Base-by-base conservation (phyloP, 2,888 invertebrate species). In the Nomada fabriciana region DNA sequence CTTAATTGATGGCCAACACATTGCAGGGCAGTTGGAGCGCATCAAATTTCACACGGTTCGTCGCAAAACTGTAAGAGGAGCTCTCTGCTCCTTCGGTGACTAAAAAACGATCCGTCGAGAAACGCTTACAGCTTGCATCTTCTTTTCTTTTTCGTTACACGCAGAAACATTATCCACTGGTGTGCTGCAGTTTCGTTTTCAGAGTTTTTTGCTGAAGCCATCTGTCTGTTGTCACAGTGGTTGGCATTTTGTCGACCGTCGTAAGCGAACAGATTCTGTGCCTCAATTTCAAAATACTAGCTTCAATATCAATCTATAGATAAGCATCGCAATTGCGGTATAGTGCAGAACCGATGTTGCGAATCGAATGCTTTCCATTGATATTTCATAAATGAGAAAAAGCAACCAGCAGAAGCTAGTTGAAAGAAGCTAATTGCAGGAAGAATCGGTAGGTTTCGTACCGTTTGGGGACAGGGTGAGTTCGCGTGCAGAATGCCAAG, bases 101-200 rank as follows among this genome's bases (percentile, higher is more conserved):
- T 20, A 73, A 69, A 70, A 81, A 78, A 70, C 55, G 71, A 72
- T 76, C 36, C 63, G 47, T 23, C 7, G 25, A 29, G n/a, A 18
- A 20, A 20, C 29, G 60, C 15, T 18, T 15, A 7, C 11, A 25
- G 57, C 7, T 42, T 7, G 47, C 29, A 59, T 60, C 5, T 5
- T 53, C 50, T 20, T 23, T 72, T 52, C 47, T 42, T 57, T 36
- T 18, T 13, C 29, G 9, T 36, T n/a, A 29, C 42, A 7, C 13
- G 20, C n/a, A 43, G 50, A 36, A 76, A 70, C 47, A 59, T 25
- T 64, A 63, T 50, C 36, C 67, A 18, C 20, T 7, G 18, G 11
- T 15, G 25, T 13, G 9, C 15, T 18, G 43, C 23, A 42, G 57
- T 60, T 47, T 42, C 42, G 20, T 67, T 67, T 61, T 42, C 36